Evolutionary conservation across 2,888 invertebrate species (phyloP), one percentile per base, ranked within the genome.

Genomic region (Brachypalpus laphriformis): DNA sequence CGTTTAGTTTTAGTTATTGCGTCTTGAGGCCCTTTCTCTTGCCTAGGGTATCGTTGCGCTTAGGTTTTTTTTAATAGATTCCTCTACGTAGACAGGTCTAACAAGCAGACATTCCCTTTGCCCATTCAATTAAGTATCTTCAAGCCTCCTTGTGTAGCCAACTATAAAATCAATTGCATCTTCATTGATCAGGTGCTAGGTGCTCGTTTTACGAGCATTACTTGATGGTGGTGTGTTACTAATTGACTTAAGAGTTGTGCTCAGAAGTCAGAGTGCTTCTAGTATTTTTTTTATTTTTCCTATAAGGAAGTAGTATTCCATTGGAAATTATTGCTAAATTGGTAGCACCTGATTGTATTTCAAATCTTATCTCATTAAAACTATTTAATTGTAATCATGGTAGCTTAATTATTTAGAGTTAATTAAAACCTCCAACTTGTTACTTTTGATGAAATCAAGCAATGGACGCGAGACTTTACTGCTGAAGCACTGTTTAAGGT

Each of bases 131-230:
- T n/a, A n/a, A n/a, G n/a, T n/a, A n/a, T 37, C 3, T 11, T 37
- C n/a, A n/a, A 34, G 31, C 37, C 37, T 37, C 6, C 42, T 42
- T 16, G 3, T n/a, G 6, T 47, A 9, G 6, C 3, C 11, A 14
- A 20, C 20, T 45, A 37, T 37, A 37, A 37, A 37, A n/a, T 37
- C 40, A 40, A n/a, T 61, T 25, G 42, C 45, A 61, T 45, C 61
- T 61, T 45, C 45, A 61, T 45, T 45, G 61, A 61, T 61, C 45
- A 61, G 61, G 42, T 61, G 61, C 16, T 16, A 31, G 28, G 42
- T 5, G 28, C 3, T 34, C 7, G 28, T 45, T 61, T 45, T 45
- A 45, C 28, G 45, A 28, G 45, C 25, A 28, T 61, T 45, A 22
- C 25, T 45, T 28, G 61, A 61, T 16, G 61, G 16, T 16, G 18